These are phyloP conservation scores for Gonatopus flavifemur DNA, from an alignment of 1,140 invertebrate species.

Conservation along the genomic window DNA sequence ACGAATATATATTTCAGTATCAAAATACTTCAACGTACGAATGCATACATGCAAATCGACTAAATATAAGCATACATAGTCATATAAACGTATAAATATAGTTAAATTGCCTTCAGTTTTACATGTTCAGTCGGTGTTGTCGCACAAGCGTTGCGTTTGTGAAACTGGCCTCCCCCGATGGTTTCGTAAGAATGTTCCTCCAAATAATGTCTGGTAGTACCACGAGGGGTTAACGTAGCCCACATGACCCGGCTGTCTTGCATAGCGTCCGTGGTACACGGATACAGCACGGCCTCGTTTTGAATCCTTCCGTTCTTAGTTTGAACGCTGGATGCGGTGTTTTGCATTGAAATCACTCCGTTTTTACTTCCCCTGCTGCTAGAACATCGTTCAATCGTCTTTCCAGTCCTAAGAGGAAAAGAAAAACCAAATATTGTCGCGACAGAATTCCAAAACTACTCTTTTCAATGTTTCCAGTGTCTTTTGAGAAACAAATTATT, in stretches of 20 bases:
- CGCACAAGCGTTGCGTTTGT: slow-evolving; percentile 34
- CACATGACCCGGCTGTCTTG: slow-evolving; percentile 73
- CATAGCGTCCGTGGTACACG: slow-evolving; percentile 52
- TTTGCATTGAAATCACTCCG: slow-evolving; percentile 45
- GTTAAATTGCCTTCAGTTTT: slow-evolving; percentile 53
- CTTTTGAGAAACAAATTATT: no score
- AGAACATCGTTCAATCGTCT: no score
- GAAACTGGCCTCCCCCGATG: slow-evolving; percentile 60
- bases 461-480: no score
- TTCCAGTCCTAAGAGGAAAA: no score
- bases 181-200: slow-evolving; percentile 77
- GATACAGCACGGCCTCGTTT: slow-evolving; percentile 60
- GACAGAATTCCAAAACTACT: no score
- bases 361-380: slow-evolving; percentile 42
- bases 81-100: slow-evolving; percentile 29
- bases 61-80: no score
- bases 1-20: no score
- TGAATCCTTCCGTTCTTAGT: slow-evolving; percentile 47
- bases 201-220: slow-evolving; percentile 64
- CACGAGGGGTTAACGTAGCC: slow-evolving; percentile 80
- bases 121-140: slow-evolving; percentile 52
- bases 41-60: no score
- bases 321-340: slow-evolving; percentile 36
- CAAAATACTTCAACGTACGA: no score
- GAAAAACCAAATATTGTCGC: no score